These are phyloP conservation scores for Acrobasis suavella DNA, from an alignment of 2,888 invertebrate species.

Conservation along the genomic window DNA sequence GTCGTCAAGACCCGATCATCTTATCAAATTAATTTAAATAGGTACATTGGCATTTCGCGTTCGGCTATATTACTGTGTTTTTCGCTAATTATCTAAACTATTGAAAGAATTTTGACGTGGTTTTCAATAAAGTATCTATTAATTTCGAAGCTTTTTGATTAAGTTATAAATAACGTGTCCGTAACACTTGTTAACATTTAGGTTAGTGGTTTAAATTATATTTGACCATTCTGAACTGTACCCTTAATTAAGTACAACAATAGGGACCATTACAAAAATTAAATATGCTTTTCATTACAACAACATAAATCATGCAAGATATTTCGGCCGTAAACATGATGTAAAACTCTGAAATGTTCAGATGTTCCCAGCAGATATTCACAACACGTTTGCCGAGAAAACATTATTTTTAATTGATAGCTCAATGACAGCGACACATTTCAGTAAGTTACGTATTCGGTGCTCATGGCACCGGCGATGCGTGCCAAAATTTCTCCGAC, in stretches of 20 bases:
- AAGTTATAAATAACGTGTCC: no score
- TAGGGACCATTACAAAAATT: background rate
- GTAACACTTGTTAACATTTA: no score
- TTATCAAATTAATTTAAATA: no score
- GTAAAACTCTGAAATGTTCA: conserved; percentile 21
- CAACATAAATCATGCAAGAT: background rate
- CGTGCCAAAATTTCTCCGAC: conserved; percentile 75
- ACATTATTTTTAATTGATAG: conserved; percentile 56
- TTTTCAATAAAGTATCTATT: no score
- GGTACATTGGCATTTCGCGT: no score
- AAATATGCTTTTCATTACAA: background rate
- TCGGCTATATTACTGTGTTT: no score
- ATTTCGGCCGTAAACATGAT: background rate
- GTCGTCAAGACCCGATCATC: no score
- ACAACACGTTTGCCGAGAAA: conserved; percentile 42
- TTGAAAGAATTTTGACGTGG: background rate
- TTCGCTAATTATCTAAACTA: background rate
- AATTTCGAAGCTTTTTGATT: no score
- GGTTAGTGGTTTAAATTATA: no score
- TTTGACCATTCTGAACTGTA: no score
- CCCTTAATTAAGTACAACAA: no score
- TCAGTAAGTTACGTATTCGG: conserved; percentile 41
- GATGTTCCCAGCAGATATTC: conserved; percentile 25
- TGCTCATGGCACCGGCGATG: conserved; percentile 44
- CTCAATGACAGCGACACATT: conserved; percentile 48